phyloP scores from a whole-genome alignment of 1,140 invertebrate genomes.

The Homarus americanus region DNA sequence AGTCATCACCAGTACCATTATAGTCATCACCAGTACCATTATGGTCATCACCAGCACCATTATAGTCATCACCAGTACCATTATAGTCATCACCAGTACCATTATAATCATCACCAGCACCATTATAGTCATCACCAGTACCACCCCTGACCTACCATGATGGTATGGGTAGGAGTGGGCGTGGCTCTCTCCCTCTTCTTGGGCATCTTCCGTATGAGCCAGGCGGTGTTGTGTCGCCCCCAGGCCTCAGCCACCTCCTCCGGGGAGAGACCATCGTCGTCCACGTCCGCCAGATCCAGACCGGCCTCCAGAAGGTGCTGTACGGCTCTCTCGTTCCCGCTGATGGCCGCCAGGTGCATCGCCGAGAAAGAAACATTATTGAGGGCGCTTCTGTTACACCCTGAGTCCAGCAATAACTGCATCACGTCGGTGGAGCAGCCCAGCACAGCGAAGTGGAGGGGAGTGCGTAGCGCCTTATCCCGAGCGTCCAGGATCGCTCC shows the following conservation, averaged over 20 bases:
- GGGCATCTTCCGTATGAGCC: conserved; percentile 33
- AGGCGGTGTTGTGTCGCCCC: conserved; percentile 34
- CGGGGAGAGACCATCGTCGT: neutral
- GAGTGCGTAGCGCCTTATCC: neutral
- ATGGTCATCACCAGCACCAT: too few species aligned
- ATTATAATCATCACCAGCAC: too few species aligned
- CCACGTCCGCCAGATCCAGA: neutral
- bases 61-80: too few species aligned
- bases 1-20: too few species aligned
- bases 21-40: too few species aligned
- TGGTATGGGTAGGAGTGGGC: neutral
- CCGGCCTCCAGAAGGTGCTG: neutral
- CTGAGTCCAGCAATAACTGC: conserved; percentile 16
- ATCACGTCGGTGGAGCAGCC: neutral
- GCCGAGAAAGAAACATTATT: neutral
- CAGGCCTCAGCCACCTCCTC: conserved; percentile 26
- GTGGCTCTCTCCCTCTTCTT: neutral
- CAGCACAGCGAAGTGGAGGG: conserved; percentile 19
- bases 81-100: too few species aligned
- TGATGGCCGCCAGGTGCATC: conserved; percentile 23
- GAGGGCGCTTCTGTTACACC: neutral
- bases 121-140: too few species aligned
- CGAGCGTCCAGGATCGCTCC: neutral
- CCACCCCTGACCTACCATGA: neutral
- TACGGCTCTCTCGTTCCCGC: conserved; percentile 25